Conservation (phyloP, 2,888 invertebrate species). For the Latheticus oryzae region DNA sequence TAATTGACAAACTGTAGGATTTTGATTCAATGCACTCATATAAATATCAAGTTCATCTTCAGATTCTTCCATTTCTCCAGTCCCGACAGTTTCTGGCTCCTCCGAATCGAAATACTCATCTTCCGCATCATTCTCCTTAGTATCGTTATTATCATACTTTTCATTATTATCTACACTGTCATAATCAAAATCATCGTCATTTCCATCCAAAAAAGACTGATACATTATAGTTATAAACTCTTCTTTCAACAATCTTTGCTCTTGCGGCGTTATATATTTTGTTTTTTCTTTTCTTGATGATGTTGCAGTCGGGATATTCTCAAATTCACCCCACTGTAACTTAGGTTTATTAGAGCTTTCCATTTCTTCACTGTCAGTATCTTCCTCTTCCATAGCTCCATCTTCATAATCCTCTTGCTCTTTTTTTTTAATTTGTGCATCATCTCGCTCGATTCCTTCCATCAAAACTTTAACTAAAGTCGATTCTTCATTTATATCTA, state of each 20-base stretch:
- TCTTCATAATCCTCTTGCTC: constrained; percentile 73
- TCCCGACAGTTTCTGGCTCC: constrained; percentile 70
- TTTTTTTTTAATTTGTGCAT: constrained; percentile 72
- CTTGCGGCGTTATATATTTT: constrained; percentile 67
- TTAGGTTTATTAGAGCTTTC: constrained; percentile 46
- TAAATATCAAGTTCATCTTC: constrained; percentile 80
- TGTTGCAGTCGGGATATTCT: constrained; percentile 55
- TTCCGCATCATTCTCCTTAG: constrained; percentile 83
- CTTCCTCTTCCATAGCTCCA: constrained; percentile 63
- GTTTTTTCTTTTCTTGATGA: constrained; percentile 39
- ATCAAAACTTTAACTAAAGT: constrained; percentile 83
- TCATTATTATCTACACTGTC: constrained; percentile 82
- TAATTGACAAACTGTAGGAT: constrained; percentile 59
- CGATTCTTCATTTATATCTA: constrained; percentile 69
- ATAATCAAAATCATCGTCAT: constrained; percentile 87
- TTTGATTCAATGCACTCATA: constrained; percentile 72
- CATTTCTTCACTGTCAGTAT: constrained; percentile 49
- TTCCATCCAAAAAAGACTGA: constrained; percentile 83
- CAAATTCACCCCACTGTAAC: constrained; percentile 58
- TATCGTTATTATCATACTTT: constrained; percentile 80
- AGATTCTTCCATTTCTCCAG: constrained; percentile 53
- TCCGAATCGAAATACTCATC: constrained; percentile 93
- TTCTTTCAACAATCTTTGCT: constrained; percentile 76
- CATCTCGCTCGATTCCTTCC: constrained; percentile 82
- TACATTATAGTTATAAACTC: constrained; percentile 91